These are phyloP conservation scores for Amphipoea oculea DNA, from an alignment of 2,888 invertebrate genomes.

Conservation along the genomic window DNA sequence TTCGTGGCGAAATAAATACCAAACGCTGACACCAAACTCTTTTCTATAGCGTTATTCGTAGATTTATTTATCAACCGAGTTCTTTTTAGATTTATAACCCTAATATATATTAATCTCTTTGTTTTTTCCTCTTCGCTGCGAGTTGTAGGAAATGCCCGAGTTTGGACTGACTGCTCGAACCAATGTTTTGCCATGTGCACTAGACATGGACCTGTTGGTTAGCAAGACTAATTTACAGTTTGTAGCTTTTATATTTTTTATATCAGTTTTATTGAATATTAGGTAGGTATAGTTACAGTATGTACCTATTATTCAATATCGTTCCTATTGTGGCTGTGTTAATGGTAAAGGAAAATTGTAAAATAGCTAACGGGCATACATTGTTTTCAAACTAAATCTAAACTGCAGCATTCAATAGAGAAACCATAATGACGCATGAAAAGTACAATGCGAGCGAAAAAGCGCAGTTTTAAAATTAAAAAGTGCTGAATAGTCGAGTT, in stretches of 20 bases:
- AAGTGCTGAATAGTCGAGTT: constrained; percentile 74
- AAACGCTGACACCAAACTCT: constrained; percentile 77
- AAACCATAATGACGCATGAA: constrained; percentile 73
- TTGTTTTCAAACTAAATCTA: constrained; percentile 48
- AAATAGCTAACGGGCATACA: constrained; percentile 10
- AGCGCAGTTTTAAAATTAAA: constrained; percentile 78
- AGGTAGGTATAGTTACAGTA: not conserved
- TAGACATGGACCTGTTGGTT: constrained; percentile 59
- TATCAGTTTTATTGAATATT: not conserved
- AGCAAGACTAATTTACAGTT: constrained; percentile 13
- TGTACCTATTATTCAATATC: not conserved
- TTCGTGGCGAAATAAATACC: constrained; percentile 78
- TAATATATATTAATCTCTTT: constrained; percentile 76
- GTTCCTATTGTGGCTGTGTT: not conserved
- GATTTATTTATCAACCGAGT: constrained; percentile 79
- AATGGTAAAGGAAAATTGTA: constrained; percentile 5
- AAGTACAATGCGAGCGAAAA: constrained; percentile 73
- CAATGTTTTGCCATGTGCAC: constrained; percentile 58
- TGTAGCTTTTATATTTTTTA: not conserved
- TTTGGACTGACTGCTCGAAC: constrained; percentile 50
- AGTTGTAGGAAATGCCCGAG: constrained; percentile 61
- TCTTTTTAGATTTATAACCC: constrained; percentile 75
- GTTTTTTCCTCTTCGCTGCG: constrained; percentile 69
- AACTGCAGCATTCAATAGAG: constrained; percentile 60
- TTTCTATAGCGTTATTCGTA: constrained; percentile 75